phyloP scores from a whole-genome alignment of 2,797 vertebrate genomes.

The Distichodus sexfasciatus region DNA sequence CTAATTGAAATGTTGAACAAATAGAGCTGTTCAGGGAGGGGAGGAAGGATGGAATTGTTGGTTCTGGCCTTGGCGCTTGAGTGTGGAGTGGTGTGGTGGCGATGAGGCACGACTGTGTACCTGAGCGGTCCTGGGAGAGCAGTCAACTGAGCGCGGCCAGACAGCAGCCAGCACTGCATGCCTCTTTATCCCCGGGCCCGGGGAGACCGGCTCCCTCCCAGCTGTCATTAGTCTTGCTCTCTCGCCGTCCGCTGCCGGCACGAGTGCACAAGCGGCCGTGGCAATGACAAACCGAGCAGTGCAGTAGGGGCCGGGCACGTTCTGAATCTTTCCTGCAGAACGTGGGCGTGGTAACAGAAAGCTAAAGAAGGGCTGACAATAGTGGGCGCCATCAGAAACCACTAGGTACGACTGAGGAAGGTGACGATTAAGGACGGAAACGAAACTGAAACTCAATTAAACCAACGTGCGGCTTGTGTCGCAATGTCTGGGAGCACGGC shows the following conservation, averaged over 20 bases:
- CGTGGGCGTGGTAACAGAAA: too few relatives aligned
- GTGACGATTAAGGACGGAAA: too few relatives aligned
- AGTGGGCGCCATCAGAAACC: too few relatives aligned
- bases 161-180: constrained; percentile 32
- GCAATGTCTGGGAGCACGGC: neutral
- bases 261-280: constrained; percentile 13
- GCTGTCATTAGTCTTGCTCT: constrained; percentile 50
- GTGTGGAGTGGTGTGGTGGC: constrained; percentile 57
- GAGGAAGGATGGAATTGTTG: constrained; percentile 11
- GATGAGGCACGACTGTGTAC: constrained; percentile 62
- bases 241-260: constrained; percentile 24
- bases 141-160: constrained; percentile 39
- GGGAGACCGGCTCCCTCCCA: constrained; percentile 44
- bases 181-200: constrained; percentile 39
- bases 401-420: too few relatives aligned
- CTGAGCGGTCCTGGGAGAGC: constrained; percentile 37
- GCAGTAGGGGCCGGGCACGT: neutral
- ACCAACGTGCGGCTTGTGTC: too few relatives aligned
- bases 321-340: neutral
- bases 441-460: too few relatives aligned
- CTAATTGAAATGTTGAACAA: neutral
- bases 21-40: neutral
- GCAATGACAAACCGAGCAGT: constrained; percentile 19
- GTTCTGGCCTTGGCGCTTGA: constrained; percentile 26
- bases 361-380: too few relatives aligned